Evolutionary conservation across 2,888 invertebrate species (phyloP), one percentile per base, ranked within the genome.

Genomic region (Peribatodes rhomboidaria): DNA sequence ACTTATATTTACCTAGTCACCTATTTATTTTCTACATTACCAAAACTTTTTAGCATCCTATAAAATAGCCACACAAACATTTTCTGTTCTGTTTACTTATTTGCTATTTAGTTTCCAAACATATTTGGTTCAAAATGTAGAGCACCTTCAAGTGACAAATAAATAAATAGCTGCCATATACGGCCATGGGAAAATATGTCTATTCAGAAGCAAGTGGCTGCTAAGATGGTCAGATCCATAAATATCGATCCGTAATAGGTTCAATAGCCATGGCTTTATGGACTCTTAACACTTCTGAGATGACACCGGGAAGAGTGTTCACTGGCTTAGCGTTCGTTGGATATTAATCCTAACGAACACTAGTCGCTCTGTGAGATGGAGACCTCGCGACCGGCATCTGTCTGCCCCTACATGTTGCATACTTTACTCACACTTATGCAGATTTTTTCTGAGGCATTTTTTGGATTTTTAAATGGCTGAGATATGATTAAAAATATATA

Each of bases 81-180:
- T 35, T 44, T n/a, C n/a, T n/a, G n/a, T n/a, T n/a, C n/a, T 44
- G 35, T 55, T 10, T 31, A 22, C 13, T 16, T 46, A 22, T 46
- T 27, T 42, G 14, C 10, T 16, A 49, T 31, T 42, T 42, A 7
- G 11, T 2, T n/a, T 27, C 20, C 18, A 41, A 27, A 6, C n/a
- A n/a, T 54, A 52, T 55, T 60, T 44, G 27, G 35, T 75, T 75
- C 71, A 73, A 71, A 56, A 54, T 74, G 69, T 64, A 54, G 58
- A 59, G 64, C 61, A 68, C 54, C n/a, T 53, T 52, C 67, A 58
- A 67, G 46, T 35, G 61, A 52, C 46, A 33, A 39, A 57, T 57
- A 61, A 39, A 57, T 57, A 61, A 54, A 47, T 13, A 27, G 20
- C 65, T 56, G 37, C 47, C 65, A 52, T 58, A 14, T 33, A 53